A percentile compares a stretch with the other conserved stretches of the same genome.
Conservation (phyloP, 2,888 invertebrate species). For the Spodoptera exigua region DNA sequence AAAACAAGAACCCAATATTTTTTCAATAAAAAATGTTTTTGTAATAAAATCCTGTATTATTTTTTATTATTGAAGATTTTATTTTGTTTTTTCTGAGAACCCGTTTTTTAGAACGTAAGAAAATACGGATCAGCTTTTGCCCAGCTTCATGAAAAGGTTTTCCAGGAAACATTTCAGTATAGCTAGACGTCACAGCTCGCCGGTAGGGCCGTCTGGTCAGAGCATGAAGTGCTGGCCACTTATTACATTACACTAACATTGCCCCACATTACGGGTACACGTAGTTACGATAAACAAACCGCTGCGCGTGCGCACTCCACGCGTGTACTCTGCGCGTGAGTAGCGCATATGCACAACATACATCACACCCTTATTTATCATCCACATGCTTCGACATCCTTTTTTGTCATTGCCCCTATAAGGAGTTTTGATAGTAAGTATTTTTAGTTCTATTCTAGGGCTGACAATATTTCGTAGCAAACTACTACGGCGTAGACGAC, state of each 20-base stretch:
- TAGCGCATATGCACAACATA: conserved; percentile 60
- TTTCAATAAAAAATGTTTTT: too few species aligned
- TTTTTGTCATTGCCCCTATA: conserved; percentile 39
- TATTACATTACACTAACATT: conserved; percentile 30
- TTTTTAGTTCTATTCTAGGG: conserved; percentile 28
- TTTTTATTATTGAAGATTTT: too few species aligned
- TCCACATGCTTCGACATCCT: conserved; percentile 19
- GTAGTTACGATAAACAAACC: conserved; percentile 6
- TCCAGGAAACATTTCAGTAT: too few species aligned
- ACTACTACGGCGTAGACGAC: too few species aligned
- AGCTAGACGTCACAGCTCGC: too few species aligned
- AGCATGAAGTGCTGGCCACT: background rate
- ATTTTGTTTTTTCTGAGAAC: too few species aligned
- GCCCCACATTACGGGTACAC: conserved; percentile 23
- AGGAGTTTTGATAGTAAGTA: conserved; percentile 33
- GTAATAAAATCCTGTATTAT: too few species aligned
- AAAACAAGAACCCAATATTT: too few species aligned
- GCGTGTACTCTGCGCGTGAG: conserved; percentile 26
- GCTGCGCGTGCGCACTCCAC: conserved; percentile 36
- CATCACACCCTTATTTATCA: conserved; percentile 46
- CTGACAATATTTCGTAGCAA: conserved; percentile 1
- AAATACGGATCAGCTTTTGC: too few species aligned
- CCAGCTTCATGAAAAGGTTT: too few species aligned
- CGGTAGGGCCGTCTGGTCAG: too few species aligned
- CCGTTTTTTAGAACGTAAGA: too few species aligned